Evolutionary conservation across 2,888 invertebrate species (phyloP), one percentile per base, ranked within the genome.

Genomic region (Rosalia funebris): DNA sequence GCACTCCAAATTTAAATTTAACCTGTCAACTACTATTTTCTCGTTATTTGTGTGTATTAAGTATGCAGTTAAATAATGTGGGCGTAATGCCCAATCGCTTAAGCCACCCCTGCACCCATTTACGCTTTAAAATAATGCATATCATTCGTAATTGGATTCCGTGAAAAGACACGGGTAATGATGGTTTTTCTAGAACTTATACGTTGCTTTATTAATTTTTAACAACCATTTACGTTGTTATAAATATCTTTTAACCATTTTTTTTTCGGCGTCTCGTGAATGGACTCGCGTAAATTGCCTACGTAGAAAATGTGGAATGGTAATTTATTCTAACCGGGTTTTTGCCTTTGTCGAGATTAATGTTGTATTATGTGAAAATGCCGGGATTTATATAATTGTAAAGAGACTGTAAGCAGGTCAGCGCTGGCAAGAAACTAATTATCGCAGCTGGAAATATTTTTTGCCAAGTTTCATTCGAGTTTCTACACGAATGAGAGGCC

Each of bases 301-400:
- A 37, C 48, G 19, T 48, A 32, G 36, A 37, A 32, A 48, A 36
- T 48, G 48, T 48, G 48, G 36, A 48, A 48, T 48, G 37, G 48
- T 48, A 36, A 48, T 48, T 37, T 48, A 36, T 20, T 19, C 16
- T 17, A 12, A 11, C 25, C 12, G 2, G 17, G 36, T 48, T 48
- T 48, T 48, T 48, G 37, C 36, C 1, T 11, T 10, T 25, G 7
- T 7, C 25, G 4, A 7, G 25, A 25, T 7, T 25, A 7, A 25
- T 25, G 7, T 25, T 7, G 25, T 25, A 15, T 47, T 47, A 47
- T 47, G 46, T 47, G 46, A 47, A 47, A 32, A 47, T 47, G 16
- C 32, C 15, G 32, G n/a, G 31, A 34, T 34, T 47, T 47, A 47
- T 17, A 47, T 47, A 47, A 47, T 31, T 16, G 15, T 2, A 34